Percentiles rank a stretch among this genome's conserved stretches.
phyloP scores from a whole-genome alignment of 2,797 vertebrate species.

The Takifugu ocellatus region DNA sequence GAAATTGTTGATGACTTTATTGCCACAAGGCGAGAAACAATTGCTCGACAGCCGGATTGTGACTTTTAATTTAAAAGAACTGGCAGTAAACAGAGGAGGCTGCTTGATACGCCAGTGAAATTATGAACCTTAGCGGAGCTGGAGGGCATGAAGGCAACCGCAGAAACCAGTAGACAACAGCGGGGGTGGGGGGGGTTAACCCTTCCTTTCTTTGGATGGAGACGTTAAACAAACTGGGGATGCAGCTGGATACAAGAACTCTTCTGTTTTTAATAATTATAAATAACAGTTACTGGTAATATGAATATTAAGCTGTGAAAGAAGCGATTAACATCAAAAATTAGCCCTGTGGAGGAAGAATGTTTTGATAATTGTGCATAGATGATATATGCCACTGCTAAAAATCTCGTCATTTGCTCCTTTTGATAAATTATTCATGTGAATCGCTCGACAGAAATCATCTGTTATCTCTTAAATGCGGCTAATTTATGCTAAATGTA shows the following conservation, averaged over 20 bases:
- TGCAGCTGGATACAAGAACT: conserved; percentile 18
- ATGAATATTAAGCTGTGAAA: conserved; percentile 31
- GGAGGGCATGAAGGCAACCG: conserved; percentile 40
- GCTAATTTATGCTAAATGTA: not conserved
- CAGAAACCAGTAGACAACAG: conserved; percentile 42
- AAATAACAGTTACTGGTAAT: not conserved
- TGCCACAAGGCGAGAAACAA: conserved; percentile 67
- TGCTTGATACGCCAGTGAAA: conserved; percentile 54
- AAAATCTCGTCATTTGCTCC: conserved; percentile 1
- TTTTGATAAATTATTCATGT: not conserved
- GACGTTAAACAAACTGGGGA: conserved; percentile 58
- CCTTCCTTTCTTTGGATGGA: conserved; percentile 45
- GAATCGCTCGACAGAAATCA: conserved; percentile 9
- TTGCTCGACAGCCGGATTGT: conserved; percentile 70
- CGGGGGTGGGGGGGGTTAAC: conserved; percentile 7
- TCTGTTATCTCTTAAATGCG: not conserved
- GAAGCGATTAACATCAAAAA: conserved; percentile 24
- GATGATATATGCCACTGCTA: not conserved
- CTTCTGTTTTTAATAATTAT: not conserved
- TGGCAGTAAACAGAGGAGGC: conserved; percentile 64
- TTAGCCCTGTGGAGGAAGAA: conserved; percentile 16
- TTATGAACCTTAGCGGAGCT: conserved; percentile 54
- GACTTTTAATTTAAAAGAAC: conserved; percentile 74
- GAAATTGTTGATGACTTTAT: conserved; percentile 69
- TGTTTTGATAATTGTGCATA: conserved; percentile 13